phyloP scores from a whole-genome alignment of 2,113 vertebrate species.

The Muntiacus muntjak region DNA sequence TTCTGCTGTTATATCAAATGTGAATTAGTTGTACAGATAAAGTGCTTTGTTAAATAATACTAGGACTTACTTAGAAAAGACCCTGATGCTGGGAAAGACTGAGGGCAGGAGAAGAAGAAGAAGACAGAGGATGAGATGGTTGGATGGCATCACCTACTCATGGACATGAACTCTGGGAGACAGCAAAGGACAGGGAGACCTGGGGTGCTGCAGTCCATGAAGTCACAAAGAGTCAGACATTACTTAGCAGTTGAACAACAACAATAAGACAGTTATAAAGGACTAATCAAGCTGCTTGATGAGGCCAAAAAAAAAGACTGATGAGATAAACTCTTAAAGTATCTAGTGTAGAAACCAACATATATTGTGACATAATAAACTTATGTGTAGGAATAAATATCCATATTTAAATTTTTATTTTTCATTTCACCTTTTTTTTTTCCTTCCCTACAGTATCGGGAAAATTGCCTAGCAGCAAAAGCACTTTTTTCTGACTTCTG shows the following conservation, averaged over 20 bases:
- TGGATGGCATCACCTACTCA: neutral
- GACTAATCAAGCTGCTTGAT: neutral
- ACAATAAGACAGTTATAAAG: neutral
- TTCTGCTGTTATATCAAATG: neutral
- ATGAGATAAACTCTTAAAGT: neutral
- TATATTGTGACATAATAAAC: neutral
- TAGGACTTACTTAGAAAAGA: neutral
- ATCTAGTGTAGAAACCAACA: neutral
- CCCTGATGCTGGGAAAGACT: neutral
- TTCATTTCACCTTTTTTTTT: conserved; percentile 4
- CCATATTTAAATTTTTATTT: neutral
- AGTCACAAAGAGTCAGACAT: neutral
- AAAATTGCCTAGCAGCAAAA: conserved; percentile 91
- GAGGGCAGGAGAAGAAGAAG: neutral
- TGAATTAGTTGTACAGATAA: neutral
- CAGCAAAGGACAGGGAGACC: neutral
- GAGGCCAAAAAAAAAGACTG: neutral
- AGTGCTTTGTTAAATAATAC: neutral
- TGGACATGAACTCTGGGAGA: neutral
- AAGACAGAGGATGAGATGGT: neutral
- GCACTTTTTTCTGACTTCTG: conserved; percentile 92
- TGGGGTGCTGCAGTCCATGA: neutral
- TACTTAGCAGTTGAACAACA: neutral
- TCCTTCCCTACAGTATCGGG: conserved; percentile 83
- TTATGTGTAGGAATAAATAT: neutral